Evolutionary conservation across 2,888 invertebrate genomes (phyloP), one percentile per base, ranked within the genome.

Genomic region (Homarus gammarus): DNA sequence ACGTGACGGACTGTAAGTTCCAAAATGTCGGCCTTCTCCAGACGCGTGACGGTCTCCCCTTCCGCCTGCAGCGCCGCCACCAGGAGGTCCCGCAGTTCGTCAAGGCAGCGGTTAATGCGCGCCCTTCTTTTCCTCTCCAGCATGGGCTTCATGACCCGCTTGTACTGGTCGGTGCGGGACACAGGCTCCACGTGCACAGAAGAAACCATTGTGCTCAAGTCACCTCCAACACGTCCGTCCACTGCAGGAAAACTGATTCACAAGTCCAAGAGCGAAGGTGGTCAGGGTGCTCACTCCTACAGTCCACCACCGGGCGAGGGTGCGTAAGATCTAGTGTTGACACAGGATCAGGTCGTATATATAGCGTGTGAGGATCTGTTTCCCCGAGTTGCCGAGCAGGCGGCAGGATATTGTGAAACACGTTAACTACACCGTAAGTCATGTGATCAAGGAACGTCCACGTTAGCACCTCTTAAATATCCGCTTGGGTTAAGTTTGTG

Each of bases 51-150:
- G 94, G 97, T 97, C 94, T 97, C 97, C 91, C 97, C 97, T 94
- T 97, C 97, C 86, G 96, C 96, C 93, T 97, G 97, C 92, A 97
- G 95, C 78, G 97, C 97, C 92, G 96, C 96, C 94, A 97, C 97
- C 96, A 98, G 97, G 93, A 98, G 94, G 94, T 97, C 97, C 94
- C 97, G 97, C 83, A 98, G 95, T 93, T 97, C 97, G 94, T 97
- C 97, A 93, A 98, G 95, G 94, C 97, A 97, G 93, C 97, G 96
- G 94, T 98, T 98, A 95, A 98, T 98, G 94, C 97, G 95, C 92
- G 97, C 97, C 93, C 97, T 95, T 91, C 97, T 95, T 94, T 97
- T 97, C 93, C 97, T 95, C 94, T 98, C 97, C 93, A 98, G 95
- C 96, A 97, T 96, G 93, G 97, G 98, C 94, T 98, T 97, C 97